A percentile compares a stretch with the other conserved stretches of the same genome.
These are phyloP conservation scores for Bos indicus DNA, from an alignment of 2,113 vertebrate genomes.

Conservation along the genomic window DNA sequence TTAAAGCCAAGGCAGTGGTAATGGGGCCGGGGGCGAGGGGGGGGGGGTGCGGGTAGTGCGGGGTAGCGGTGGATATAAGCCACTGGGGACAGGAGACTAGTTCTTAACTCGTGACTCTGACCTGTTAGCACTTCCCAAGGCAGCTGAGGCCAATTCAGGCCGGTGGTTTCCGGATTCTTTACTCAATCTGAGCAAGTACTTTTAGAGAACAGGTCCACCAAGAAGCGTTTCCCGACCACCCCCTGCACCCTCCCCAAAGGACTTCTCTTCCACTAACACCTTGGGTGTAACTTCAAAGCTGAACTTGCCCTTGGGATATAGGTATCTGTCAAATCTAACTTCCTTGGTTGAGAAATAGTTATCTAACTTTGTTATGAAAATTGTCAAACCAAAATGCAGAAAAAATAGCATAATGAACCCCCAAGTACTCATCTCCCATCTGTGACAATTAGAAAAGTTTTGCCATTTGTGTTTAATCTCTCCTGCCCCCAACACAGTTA, in stretches of 20 bases:
- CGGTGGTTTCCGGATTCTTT: not conserved
- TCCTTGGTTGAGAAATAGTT: not conserved
- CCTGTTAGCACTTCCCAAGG: not conserved
- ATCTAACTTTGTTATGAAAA: constrained; percentile 2
- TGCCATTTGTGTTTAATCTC: not conserved
- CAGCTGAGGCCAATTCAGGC: not conserved
- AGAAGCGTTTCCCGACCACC: not conserved
- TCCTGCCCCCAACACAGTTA: not conserved
- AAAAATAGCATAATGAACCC: not conserved
- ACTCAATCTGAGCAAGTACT: not conserved
- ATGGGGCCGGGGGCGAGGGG: not conserved
- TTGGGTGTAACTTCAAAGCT: not conserved
- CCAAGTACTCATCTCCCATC: not conserved
- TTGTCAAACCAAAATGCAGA: not conserved
- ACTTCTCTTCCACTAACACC: not conserved
- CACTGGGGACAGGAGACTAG: no score
- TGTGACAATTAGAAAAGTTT: not conserved
- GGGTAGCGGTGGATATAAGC: no score
- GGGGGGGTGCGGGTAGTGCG: not conserved
- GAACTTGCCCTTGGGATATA: not conserved
- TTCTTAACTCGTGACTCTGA: not conserved
- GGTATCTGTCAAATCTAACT: not conserved
- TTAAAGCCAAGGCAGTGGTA: not conserved
- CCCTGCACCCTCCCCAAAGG: not conserved
- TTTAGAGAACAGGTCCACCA: not conserved